Evolutionary conservation across 2,888 invertebrate species (phyloP).

Genomic region (Rhagonycha fulva): DNA sequence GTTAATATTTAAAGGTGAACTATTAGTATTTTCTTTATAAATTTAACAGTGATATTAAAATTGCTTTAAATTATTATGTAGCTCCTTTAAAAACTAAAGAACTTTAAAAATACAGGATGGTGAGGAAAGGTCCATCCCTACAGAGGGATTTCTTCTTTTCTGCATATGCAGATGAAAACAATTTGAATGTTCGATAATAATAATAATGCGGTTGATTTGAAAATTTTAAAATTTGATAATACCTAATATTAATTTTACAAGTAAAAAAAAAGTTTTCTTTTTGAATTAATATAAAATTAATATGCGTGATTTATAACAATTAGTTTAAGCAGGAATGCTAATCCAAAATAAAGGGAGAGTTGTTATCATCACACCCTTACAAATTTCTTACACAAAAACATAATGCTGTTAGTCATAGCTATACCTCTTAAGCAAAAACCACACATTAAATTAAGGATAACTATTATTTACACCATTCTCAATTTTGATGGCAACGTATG

Average conservation of each 20-base stretch:
- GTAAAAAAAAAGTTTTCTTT: not conserved
- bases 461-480: constrained; percentile 14
- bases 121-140: too few relatives aligned
- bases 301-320: constrained; percentile 8
- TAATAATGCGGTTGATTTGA: too few relatives aligned
- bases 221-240: too few relatives aligned
- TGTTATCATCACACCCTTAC: constrained; percentile 16
- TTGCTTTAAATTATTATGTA: too few relatives aligned
- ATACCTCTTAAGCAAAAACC: constrained; percentile 6
- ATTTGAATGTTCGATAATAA: too few relatives aligned
- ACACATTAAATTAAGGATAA: constrained; percentile 15
- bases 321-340: constrained; percentile 11
- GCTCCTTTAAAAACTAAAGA: too few relatives aligned
- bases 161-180: too few relatives aligned
- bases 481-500: constrained; percentile 2
- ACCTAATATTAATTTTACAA: not conserved
- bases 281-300: not conserved
- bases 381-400: constrained; percentile 17
- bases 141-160: too few relatives aligned
- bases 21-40: too few relatives aligned
- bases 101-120: too few relatives aligned
- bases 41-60: too few relatives aligned
- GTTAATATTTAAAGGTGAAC: too few relatives aligned
- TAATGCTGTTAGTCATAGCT: constrained; percentile 15
- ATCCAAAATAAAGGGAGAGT: constrained; percentile 9